Conservation (phyloP, 2,888 invertebrate species). For the Cerastis leucographa region DNA sequence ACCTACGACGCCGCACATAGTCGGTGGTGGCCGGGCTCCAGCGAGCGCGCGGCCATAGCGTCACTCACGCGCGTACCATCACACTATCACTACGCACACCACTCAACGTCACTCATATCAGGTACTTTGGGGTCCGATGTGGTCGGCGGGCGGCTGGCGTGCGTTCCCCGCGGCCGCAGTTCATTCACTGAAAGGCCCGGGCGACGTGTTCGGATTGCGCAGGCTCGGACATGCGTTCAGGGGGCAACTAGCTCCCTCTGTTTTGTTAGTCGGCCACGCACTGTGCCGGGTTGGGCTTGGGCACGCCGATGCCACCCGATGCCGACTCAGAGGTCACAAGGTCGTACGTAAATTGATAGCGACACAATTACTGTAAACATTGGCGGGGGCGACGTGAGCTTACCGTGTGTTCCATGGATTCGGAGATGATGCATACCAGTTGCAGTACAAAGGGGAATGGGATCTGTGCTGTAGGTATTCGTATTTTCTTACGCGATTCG, state of each 20-base stretch:
- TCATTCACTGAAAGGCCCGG: constrained; percentile 89
- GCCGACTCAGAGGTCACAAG: constrained; percentile 87
- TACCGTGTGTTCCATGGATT: constrained; percentile 29
- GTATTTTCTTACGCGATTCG: constrained; percentile 11
- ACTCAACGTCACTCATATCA: constrained; percentile 83
- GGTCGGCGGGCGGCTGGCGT: constrained; percentile 71
- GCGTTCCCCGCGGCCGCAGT: constrained; percentile 74
- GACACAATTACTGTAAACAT: constrained; percentile 75
- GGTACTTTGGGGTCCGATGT: constrained; percentile 66
- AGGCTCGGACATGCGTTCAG: constrained; percentile 84
- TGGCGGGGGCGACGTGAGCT: constrained; percentile 49
- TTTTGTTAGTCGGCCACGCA: constrained; percentile 79
- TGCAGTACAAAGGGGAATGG: constrained; percentile 19
- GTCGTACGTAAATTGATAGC: constrained; percentile 79
- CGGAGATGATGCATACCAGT: constrained; percentile 38
- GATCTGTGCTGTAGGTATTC: not conserved
- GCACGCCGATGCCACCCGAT: constrained; percentile 67
- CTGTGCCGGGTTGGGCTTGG: constrained; percentile 79
- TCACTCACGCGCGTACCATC: constrained; percentile 82
- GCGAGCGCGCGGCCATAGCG: constrained; percentile 86
- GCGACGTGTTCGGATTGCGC: constrained; percentile 81
- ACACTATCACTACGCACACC: constrained; percentile 76
- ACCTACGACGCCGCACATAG: constrained; percentile 87
- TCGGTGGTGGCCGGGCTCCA: constrained; percentile 84
- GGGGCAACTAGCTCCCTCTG: constrained; percentile 81